Evolutionary conservation across 2,888 invertebrate genomes (phyloP), one percentile per base, ranked within the genome.

Genomic region (Platypus cylindrus): DNA sequence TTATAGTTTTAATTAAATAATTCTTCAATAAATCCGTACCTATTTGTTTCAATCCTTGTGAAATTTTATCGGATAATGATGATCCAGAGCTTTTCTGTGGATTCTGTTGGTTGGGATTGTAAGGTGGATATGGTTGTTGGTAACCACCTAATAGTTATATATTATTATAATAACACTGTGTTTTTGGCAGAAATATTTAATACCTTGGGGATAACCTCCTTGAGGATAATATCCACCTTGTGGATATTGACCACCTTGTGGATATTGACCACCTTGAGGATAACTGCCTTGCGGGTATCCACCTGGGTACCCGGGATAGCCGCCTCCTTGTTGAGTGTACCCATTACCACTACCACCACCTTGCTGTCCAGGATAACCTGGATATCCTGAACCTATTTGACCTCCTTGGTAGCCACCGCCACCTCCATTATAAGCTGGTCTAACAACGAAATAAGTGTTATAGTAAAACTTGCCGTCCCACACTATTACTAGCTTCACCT

Each of bases 21-120:
- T 59, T 54, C 49, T 56, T 58, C 27, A 62, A 48, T 36, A 60
- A 41, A 44, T 56, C 53, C 49, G 56, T 60, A 62, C 62, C 62
- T 49, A 59, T 52, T 25, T 47, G 52, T 46, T 61, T 60, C 16
- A 62, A 45, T 3, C 55, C 52, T 25, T 51, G 50, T n/a, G 52
- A 53, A n/a, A 61, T 42, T 38, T 51, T 54, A 37, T 60, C 60
- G 3, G 55, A 49, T 9, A 54, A 34, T 7, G 54, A 49, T 25
- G 54, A 54, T 5, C 51, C 49, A 22, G 50, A 51, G 3, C 47
- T 45, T 22, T 45, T 41, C 30, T 44, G 41, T 15, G 46, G 45
- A 20, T 42, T 39, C 24, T 46, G 44, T 24, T 45, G 44, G n/a
- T n/a, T n/a, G n/a, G n/a, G n/a, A 12, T 38, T 37, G 26, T 49